These are phyloP conservation scores for Cephus pygmeus DNA, from an alignment of 2,888 invertebrate genomes.

Conservation along the genomic window DNA sequence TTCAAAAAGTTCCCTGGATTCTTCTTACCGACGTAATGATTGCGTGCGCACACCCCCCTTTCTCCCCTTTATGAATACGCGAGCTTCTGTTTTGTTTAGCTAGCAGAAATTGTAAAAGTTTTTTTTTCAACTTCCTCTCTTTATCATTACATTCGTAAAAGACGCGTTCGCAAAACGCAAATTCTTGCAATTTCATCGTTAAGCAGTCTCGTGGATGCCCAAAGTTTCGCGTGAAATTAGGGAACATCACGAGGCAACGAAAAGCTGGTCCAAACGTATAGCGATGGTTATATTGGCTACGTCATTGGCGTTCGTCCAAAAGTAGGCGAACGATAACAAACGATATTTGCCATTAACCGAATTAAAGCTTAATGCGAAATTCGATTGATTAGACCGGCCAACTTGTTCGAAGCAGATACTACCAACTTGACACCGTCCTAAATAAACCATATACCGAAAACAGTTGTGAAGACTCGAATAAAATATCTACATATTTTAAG, in stretches of 20 bases:
- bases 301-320: not conserved
- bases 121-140: not conserved
- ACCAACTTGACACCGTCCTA: not conserved
- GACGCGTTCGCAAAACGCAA: too few relatives aligned
- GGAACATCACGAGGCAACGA: not conserved
- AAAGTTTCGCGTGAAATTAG: not conserved
- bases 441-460: not conserved
- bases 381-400: not conserved
- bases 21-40: not conserved
- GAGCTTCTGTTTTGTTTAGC: not conserved
- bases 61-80: not conserved
- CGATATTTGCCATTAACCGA: not conserved
- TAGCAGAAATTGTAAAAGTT: not conserved
- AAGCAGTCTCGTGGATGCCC: not conserved
- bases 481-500: not conserved
- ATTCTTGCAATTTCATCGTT: not conserved
- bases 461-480: not conserved
- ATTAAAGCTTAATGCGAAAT: not conserved
- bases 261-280: not conserved
- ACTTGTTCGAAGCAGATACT: not conserved
- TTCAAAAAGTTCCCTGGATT: not conserved
- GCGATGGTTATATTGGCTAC: not conserved
- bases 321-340: not conserved
- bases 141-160: not conserved
- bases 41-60: not conserved